Base-by-base conservation (phyloP, 1,140 invertebrate species). In the Papilio xuthus region DNA sequence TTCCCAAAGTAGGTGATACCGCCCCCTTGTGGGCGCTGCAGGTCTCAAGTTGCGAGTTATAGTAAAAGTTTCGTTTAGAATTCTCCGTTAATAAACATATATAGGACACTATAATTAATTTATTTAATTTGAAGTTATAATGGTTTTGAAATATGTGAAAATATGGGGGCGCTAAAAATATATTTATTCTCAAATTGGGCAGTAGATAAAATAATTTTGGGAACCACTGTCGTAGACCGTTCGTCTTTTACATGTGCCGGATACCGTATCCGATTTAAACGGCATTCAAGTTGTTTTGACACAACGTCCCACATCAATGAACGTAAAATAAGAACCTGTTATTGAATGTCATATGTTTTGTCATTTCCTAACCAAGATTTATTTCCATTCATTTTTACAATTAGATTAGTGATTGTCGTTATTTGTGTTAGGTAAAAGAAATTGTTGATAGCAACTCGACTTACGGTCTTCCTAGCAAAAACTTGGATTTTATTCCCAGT, bases 261-360 rank as follows among this genome's bases (percentile, higher is more conserved):
- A 80, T 72, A 78, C 73, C 71, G n/a, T 56, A 37, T 13, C 78
- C 82, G 81, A 81, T 80, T 81, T 83, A 81, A 83, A 81, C 69
- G 73, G 80, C 78, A 82, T 81, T 84, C 81, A 83, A 56, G 44
- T 77, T 72, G 69, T 53, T 41, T 83, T 79, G 83, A 81, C 80
- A 84, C 74, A 81, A n/a, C 82, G 84, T 84, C 80, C 85, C 75
- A 82, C 70, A 83, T 82, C 78, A 73, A 73, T 37, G 80, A 85
- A 87, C 79, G 81, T 85, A 69, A 81, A 69, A 85, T 86, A 81
- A 84, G 85, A 88, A 86, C 85, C 78, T 63, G 83, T 82, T 60
- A 42, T 41, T 44, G 70, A 73, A 18, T 73, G 44, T 73, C 60
- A 67, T 63, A 63, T 26, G 50, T 28, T 74, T 74, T 79, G 47